Evolutionary conservation across 2,888 invertebrate genomes (phyloP).

Genomic region (Masnerella sp.): DNA sequence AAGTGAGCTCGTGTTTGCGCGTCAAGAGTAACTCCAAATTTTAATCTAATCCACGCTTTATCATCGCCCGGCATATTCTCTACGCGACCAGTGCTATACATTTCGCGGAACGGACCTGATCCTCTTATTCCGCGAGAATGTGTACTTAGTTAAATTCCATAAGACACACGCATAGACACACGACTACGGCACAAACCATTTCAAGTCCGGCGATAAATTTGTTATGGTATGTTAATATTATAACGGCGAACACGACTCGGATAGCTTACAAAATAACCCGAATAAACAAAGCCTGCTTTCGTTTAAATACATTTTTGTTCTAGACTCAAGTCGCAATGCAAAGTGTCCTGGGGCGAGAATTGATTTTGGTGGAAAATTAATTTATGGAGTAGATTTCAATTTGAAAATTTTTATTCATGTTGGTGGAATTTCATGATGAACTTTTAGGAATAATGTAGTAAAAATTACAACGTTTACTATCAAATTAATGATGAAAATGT

Average conservation of each 20-base stretch:
- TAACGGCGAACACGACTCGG: constrained; percentile 30
- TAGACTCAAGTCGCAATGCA: no score
- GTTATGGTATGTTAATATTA: constrained; percentile 51
- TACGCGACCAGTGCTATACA: constrained; percentile 13
- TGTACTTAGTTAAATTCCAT: constrained; percentile 52
- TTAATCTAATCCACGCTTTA: constrained; percentile 43
- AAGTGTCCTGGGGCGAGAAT: no score
- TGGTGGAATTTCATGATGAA: no score
- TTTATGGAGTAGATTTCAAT: no score
- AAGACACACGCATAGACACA: constrained; percentile 29
- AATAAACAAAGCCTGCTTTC: constrained; percentile 48
- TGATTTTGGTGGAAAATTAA: no score
- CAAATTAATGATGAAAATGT: no score
- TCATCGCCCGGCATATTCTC: constrained; percentile 36
- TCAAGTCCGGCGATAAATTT: constrained; percentile 47
- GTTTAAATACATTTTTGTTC: no score
- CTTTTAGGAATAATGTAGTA: no score
- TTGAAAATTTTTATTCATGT: no score
- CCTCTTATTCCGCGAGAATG: constrained; percentile 51
- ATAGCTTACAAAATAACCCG: constrained; percentile 24
- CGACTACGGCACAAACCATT: constrained; percentile 32
- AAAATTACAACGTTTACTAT: no score
- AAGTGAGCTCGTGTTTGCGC: constrained; percentile 19
- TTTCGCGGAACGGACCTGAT: constrained; percentile 47
- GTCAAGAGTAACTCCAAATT: constrained; percentile 22